Conservation (phyloP, 2,797 vertebrate species). For the Xenentodon cancila region DNA sequence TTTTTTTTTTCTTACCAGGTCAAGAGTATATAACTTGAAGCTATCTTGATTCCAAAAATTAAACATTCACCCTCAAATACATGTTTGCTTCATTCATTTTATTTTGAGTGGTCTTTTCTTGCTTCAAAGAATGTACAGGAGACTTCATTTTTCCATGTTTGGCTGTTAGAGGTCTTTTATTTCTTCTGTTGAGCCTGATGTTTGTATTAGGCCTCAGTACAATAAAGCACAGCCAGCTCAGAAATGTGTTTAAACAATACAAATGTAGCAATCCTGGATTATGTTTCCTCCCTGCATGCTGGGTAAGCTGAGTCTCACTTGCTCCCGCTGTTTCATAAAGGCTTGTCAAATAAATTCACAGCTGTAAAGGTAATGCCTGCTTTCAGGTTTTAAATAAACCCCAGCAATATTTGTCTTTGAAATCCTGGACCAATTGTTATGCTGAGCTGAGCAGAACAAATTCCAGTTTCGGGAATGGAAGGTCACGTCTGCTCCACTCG, state of each 20-base stretch:
- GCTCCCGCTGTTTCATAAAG: background rate
- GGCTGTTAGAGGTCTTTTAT: no score
- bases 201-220: background rate
- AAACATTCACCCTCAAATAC: no score
- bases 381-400: constrained; percentile 6
- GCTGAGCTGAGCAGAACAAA: constrained; percentile 32
- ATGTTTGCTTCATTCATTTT: no score
- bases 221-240: constrained; percentile 2
- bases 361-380: background rate
- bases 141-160: no score
- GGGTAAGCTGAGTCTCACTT: background rate
- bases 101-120: no score
- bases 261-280: background rate
- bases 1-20: no score
- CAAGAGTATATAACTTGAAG: no score
- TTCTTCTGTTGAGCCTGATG: no score
- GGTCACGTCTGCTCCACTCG: constrained; percentile 43
- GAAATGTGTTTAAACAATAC: background rate
- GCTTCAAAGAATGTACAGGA: no score
- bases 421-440: constrained; percentile 30
- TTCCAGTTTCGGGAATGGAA: constrained; percentile 40
- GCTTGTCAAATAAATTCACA: background rate
- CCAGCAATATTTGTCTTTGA: constrained; percentile 21
- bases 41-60: no score
- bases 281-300: background rate